These are phyloP conservation scores for Drosophila willistoni DNA, from an alignment of 1,140 invertebrate species.

Conservation along the genomic window DNA sequence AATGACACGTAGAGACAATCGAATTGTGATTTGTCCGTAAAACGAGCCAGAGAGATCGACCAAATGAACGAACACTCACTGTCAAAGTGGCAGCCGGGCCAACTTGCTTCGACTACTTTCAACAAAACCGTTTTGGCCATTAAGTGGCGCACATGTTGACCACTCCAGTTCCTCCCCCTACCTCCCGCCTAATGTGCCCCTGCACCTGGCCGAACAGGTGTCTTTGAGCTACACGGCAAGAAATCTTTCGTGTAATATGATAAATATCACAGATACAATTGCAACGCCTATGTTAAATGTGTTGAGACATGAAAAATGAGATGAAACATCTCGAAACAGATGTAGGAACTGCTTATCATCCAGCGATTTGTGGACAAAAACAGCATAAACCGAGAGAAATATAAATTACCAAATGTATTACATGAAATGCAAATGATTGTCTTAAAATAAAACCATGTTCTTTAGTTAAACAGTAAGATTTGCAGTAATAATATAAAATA, in stretches of 20 bases:
- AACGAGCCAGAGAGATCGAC: neutral
- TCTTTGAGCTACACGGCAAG: conserved; percentile 25
- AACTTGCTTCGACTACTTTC: conserved; percentile 34
- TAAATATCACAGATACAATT: conserved; percentile 27
- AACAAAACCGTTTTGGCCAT: conserved; percentile 52
- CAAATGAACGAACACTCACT: conserved; percentile 38
- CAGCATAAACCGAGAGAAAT: neutral
- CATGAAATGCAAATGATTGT: neutral
- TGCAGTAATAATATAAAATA: no score
- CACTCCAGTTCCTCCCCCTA: conserved; percentile 15
- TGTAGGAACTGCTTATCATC: neutral
- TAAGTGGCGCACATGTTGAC: conserved; percentile 65
- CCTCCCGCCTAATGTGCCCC: neutral
- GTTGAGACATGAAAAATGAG: conserved; percentile 12
- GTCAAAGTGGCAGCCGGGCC: conserved; percentile 60
- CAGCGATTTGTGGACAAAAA: neutral
- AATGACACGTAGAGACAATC: conserved; percentile 77
- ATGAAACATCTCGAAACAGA: neutral
- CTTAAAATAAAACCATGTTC: neutral
- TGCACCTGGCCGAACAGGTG: conserved; percentile 37
- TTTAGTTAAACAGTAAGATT: no score
- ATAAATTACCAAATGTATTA: neutral
- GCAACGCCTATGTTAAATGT: conserved; percentile 32
- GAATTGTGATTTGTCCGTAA: conserved; percentile 70
- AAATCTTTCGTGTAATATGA: conserved; percentile 37